Evolutionary conservation across 2,113 vertebrate species (phyloP), one percentile per base, ranked within the genome.

Genomic region (Hepsetus odoe): DNA sequence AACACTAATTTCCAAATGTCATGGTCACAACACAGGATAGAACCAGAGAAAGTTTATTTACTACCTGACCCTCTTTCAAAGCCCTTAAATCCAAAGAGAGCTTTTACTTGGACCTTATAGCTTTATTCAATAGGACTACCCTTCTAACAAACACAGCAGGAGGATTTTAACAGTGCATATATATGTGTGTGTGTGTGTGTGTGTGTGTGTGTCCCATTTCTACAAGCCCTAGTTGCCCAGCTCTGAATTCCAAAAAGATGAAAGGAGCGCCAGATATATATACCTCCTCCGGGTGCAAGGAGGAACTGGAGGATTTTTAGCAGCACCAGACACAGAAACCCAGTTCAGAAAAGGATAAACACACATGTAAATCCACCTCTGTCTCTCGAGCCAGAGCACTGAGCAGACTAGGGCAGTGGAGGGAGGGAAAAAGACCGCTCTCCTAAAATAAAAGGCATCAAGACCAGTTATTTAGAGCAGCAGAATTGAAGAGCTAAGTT

Each of bases 291-390:
- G 14, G 62, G 69, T 35, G 49, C 49, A 38, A n/a, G 49, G 70
- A 77, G 74, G 75, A 55, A 12, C 30, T 38, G 24, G 49, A 16
- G 32, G 51, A 35, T 53, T 30, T 75, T 69, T 70, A 80, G 79
- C n/a, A 69, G 72, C 32, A 58, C 22, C 6, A 68, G 79, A 18
- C 79, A 75, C 79, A 74, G 64, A 80, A 80, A 80, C 79, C 79
- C 40, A 70, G 53, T 80, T 80, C 18, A 75, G 72, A 53, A 40
- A 33, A 80, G 64, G 20, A 67, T 16, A 62, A 38, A 67, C 42
- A 49, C 42, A 67, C 32, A 22, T 61, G 44, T 46, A 69, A 58
- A 80, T 33, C 38, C 64, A 56, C 44, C 40, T 30, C 28, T 46
- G 61, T 58, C 64, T 53, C 38, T 24, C 22, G 53, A 68, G 56